Base-by-base conservation (phyloP, 1,140 invertebrate species). In the Tyrophagus putrescentiae region DNA sequence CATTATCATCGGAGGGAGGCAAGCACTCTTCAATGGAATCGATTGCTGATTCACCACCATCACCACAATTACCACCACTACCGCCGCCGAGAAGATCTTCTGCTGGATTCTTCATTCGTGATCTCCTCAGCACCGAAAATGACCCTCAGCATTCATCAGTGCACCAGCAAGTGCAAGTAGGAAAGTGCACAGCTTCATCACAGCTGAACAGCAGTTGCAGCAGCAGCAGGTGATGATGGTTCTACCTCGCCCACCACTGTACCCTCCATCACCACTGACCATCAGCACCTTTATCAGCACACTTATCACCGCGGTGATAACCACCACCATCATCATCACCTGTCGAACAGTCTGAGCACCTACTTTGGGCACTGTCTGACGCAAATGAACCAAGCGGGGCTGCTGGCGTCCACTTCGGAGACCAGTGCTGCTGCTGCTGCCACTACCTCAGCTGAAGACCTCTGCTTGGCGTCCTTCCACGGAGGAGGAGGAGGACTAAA, bases 311-410 rank as follows among this genome's bases (percentile, higher is more conserved):
- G n/a, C n/a, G n/a, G n/a, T n/a, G n/a, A n/a, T n/a, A n/a, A 39
- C 36, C 36, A 13, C 36, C 21, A 39, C 36, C 36, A 39, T 13
- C 13, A 39, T 39, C 13, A 21, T 39, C 36, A 39, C 36, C 21
- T 39, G 36, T 21, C 36, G 13, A 39, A 39, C 36, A 21, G 36
- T 39, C 36, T 39, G 36, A 39, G 45, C 7, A 48, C 23, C 45
- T 48, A 48, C 18, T 48, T 48, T 48, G 45, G 21, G 23, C 45
- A 48, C 7, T 48, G 45, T 48, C 18, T 48, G 45, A 25, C 45
- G 13, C 45, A 21, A 48, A 6, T 48, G 13, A 48, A 48, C 31
- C 18, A 6, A 48, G 31, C 13, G n/a, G n/a, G n/a, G n/a, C n/a
- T n/a, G n/a, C n/a, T n/a, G n/a, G n/a, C n/a, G n/a, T n/a, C n/a